Conservation (phyloP, 1,140 invertebrate species). For the Drosophila repleta region DNA sequence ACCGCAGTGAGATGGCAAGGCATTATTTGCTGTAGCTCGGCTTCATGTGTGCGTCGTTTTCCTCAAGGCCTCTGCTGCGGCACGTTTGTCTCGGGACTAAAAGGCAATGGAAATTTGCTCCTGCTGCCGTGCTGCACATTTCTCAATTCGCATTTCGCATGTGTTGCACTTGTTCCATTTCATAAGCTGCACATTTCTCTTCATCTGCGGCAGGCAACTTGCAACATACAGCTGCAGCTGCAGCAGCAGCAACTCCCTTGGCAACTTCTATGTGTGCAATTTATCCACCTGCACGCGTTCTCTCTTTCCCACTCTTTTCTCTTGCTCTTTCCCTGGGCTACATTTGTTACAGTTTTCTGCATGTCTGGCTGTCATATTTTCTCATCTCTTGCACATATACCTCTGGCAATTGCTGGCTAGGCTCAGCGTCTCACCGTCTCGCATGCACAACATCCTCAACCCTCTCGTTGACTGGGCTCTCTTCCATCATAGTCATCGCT, state of each 20-base stretch:
- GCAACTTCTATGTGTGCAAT: constrained; percentile 22
- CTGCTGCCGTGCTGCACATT: constrained; percentile 18
- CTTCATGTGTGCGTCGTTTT: constrained; percentile 17
- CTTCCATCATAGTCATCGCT: constrained; percentile 23
- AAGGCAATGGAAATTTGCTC: constrained; percentile 21
- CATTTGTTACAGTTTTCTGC: constrained; percentile 66
- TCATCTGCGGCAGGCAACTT: constrained; percentile 41
- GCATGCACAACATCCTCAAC: constrained; percentile 16
- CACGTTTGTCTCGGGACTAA: constrained; percentile 35
- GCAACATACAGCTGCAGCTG: constrained; percentile 10
- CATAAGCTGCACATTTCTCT: constrained; percentile 81
- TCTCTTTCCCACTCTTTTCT: constrained; percentile 12
- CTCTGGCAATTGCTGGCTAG: constrained; percentile 70
- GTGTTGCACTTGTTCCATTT: constrained; percentile 65
- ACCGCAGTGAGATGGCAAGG: constrained; percentile 30
- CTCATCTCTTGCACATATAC: constrained; percentile 76
- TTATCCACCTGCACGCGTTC: constrained; percentile 13
- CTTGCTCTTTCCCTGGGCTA: constrained; percentile 15
- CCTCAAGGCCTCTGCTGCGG: constrained; percentile 22
- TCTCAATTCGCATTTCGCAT: constrained; percentile 44
- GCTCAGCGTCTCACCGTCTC: constrained; percentile 10
- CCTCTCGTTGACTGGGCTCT: neutral
- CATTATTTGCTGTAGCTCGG: constrained; percentile 4
- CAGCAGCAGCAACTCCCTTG: constrained; percentile 15
- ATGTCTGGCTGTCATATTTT: constrained; percentile 78